phyloP scores from a whole-genome alignment of 2,797 vertebrate genomes.

The Microchirus variegatus region DNA sequence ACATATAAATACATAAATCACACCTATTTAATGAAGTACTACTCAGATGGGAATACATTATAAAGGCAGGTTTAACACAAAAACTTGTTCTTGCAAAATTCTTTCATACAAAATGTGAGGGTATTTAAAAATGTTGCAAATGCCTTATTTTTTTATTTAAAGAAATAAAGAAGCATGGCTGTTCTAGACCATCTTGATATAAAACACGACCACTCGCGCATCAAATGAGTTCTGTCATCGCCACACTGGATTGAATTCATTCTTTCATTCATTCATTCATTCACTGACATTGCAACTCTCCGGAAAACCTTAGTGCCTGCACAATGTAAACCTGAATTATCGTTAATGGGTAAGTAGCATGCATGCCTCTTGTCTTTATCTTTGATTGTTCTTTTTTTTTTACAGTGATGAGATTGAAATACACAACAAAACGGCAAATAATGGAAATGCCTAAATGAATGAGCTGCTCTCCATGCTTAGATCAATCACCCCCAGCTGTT shows the following conservation, averaged over 20 bases:
- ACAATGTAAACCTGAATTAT: background rate
- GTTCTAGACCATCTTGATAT: background rate
- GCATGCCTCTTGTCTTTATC: background rate
- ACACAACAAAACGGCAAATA: background rate
- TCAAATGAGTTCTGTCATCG: background rate
- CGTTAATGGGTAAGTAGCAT: conserved; percentile 1
- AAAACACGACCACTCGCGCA: background rate
- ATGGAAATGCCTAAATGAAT: too few relatives aligned
- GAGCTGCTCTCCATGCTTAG: too few relatives aligned
- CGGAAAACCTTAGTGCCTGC: background rate
- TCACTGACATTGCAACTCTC: background rate
- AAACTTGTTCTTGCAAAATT: too few relatives aligned
- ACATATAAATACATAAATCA: background rate
- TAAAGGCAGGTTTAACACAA: too few relatives aligned
- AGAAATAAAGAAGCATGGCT: too few relatives aligned
- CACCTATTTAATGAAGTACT: conserved; percentile 21
- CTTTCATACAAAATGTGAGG: background rate
- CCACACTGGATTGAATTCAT: too few relatives aligned
- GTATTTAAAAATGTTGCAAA: background rate
- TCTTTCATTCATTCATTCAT: background rate
- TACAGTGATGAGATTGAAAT: background rate
- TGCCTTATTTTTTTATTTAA: background rate
- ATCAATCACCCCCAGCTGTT: too few relatives aligned
- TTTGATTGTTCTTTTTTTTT: background rate
- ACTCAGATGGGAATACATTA: too few relatives aligned